These are phyloP conservation scores for Lasioglossum calceatum DNA, from an alignment of 2,888 invertebrate genomes.

Conservation along the genomic window DNA sequence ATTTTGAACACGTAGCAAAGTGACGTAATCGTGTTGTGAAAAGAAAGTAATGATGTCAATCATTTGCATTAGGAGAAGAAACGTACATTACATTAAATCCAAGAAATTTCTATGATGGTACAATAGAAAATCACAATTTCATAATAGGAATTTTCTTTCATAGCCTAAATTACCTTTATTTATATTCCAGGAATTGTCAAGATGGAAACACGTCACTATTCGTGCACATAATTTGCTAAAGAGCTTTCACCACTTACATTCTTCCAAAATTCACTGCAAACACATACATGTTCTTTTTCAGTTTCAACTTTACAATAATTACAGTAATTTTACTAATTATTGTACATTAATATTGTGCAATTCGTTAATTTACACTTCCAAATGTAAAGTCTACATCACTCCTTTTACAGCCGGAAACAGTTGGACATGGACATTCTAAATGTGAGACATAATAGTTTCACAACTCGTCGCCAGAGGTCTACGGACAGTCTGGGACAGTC, in stretches of 20 bases:
- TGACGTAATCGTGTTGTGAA: conserved; percentile 58
- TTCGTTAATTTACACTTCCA: conserved; percentile 21
- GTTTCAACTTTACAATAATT: conserved; percentile 42
- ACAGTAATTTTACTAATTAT: conserved; percentile 40
- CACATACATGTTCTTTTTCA: conserved; percentile 23
- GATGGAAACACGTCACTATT: conserved; percentile 80
- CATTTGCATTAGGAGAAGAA: neutral
- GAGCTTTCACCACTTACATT: conserved; percentile 42
- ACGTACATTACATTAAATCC: neutral
- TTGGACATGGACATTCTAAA: conserved; percentile 52
- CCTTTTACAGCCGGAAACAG: conserved; percentile 62
- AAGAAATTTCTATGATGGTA: neutral
- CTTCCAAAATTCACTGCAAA: conserved; percentile 9
- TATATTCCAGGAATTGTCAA: conserved; percentile 76
- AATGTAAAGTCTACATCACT: conserved; percentile 54
- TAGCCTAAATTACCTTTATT: conserved; percentile 73
- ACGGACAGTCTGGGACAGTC: neutral
- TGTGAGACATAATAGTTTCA: neutral
- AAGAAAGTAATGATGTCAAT: neutral
- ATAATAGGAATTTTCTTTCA: neutral
- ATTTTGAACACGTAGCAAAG: conserved; percentile 52
- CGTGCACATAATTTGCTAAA: conserved; percentile 76
- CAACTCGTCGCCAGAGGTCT: conserved; percentile 5
- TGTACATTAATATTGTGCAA: conserved; percentile 33
- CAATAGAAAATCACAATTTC: neutral